These are phyloP conservation scores for Entomyzon cyanotis DNA, from an alignment of 2,113 vertebrate species.

Conservation along the genomic window DNA sequence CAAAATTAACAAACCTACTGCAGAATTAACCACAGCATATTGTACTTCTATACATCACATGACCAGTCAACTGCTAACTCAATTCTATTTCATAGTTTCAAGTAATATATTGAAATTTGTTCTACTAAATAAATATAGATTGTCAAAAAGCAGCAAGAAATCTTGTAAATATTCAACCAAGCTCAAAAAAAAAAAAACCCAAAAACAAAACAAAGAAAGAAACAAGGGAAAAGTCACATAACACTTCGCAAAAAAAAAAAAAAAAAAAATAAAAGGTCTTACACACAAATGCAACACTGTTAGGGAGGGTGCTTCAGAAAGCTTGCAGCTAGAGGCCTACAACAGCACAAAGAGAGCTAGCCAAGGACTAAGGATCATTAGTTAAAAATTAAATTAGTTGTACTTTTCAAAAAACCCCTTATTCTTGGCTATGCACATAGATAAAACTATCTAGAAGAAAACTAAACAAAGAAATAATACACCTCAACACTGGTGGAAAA, in stretches of 20 bases:
- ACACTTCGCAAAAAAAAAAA: constrained; percentile 52
- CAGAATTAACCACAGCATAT: constrained; percentile 72
- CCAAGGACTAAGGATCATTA: constrained; percentile 34
- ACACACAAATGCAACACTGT: constrained; percentile 68
- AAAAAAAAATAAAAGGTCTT: background rate
- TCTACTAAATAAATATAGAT: constrained; percentile 85
- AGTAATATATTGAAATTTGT: constrained; percentile 74
- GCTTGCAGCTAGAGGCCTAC: constrained; percentile 77
- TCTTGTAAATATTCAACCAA: constrained; percentile 72
- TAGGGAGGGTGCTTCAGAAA: constrained; percentile 79
- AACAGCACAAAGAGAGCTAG: constrained; percentile 74
- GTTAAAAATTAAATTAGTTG: background rate
- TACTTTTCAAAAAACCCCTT: constrained; percentile 4
- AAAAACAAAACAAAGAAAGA: constrained; percentile 25
- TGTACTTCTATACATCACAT: constrained; percentile 70
- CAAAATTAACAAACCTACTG: constrained; percentile 71
- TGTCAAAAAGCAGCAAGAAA: constrained; percentile 91
- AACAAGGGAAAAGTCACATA: constrained; percentile 50
- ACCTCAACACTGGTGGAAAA: constrained; percentile 43
- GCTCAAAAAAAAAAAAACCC: constrained; percentile 58
- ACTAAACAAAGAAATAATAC: constrained; percentile 21
- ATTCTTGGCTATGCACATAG: constrained; percentile 17
- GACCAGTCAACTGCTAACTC: constrained; percentile 70
- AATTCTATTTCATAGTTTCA: constrained; percentile 75
- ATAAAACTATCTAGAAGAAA: constrained; percentile 20